Percentiles rank a stretch among this genome's conserved stretches.
Conservation (phyloP, 2,888 invertebrate species). For the Amorpha juglandis region DNA sequence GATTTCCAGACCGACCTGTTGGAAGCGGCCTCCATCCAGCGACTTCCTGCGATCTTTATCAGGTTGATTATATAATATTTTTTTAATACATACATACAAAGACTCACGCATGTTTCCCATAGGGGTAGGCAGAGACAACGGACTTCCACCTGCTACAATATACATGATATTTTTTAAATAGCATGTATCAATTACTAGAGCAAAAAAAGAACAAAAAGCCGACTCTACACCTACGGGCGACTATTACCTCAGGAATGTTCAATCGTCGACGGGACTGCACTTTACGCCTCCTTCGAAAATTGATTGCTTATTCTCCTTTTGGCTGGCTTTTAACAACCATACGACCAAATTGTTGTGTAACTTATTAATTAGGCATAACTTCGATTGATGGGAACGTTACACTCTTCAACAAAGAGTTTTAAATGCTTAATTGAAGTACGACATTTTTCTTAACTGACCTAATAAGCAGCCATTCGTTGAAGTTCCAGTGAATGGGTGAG, state of each 20-base stretch:
- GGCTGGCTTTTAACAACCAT: slow-evolving; percentile 60
- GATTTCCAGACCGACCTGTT: too few relatives aligned
- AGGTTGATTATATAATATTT: too few relatives aligned
- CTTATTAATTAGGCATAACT: slow-evolving; percentile 54
- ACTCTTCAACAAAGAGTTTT: slow-evolving; percentile 35
- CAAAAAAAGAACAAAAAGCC: slow-evolving; percentile 39
- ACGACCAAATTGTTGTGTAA: slow-evolving; percentile 58
- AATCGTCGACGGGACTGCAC: slow-evolving; percentile 61
- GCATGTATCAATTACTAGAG: not conserved
- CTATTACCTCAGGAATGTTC: slow-evolving; percentile 64
- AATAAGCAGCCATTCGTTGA: slow-evolving; percentile 45
- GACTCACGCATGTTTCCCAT: too few relatives aligned
- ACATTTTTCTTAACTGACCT: slow-evolving; percentile 52
- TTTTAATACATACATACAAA: too few relatives aligned
- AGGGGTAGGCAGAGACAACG: too few relatives aligned
- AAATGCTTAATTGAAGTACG: slow-evolving; percentile 51
- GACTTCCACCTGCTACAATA: too few relatives aligned
- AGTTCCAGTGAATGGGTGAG: slow-evolving; percentile 49
- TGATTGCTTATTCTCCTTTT: slow-evolving; percentile 65
- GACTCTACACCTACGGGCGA: slow-evolving; percentile 46
- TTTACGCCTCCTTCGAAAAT: slow-evolving; percentile 68
- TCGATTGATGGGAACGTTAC: slow-evolving; percentile 38
- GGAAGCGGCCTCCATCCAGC: too few relatives aligned
- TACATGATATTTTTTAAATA: not conserved
- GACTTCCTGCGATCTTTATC: too few relatives aligned